phyloP scores from a whole-genome alignment of 2,888 invertebrate species.

The Halocaridina rubra region DNA sequence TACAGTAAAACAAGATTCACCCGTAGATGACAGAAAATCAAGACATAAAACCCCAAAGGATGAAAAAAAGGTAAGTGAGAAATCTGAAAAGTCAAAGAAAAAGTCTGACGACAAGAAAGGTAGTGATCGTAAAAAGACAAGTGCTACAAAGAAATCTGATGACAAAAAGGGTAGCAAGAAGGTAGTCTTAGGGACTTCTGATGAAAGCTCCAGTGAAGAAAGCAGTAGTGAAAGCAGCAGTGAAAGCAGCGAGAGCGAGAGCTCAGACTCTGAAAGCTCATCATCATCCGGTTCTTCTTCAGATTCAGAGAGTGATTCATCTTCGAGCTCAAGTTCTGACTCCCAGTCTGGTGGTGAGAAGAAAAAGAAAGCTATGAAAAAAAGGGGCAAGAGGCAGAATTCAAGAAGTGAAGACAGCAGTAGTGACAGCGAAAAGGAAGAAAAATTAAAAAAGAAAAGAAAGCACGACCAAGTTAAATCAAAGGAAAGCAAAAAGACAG shows the following conservation, averaged over 20 bases:
- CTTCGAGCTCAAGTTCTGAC: slow-evolving; percentile 27
- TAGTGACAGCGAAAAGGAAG: slow-evolving; percentile 38
- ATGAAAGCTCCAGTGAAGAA: slow-evolving; percentile 39
- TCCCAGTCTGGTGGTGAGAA: slow-evolving; percentile 34
- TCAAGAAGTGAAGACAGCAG: slow-evolving; percentile 26
- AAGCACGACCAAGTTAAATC: background rate
- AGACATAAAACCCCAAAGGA: background rate
- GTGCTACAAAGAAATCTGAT: too few relatives aligned
- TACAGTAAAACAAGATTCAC: background rate
- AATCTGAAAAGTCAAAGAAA: slow-evolving; percentile 23
- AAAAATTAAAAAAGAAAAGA: slow-evolving; percentile 12
- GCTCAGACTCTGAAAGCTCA: slow-evolving; percentile 47
- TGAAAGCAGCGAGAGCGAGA: slow-evolving; percentile 34
- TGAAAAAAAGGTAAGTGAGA: slow-evolving; percentile 7
- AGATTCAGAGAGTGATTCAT: slow-evolving; percentile 49
- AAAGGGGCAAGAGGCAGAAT: slow-evolving; percentile 24
- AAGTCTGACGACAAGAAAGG: slow-evolving; percentile 19
- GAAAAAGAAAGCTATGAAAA: background rate
- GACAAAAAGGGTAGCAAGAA: background rate
- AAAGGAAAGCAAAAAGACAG: background rate
- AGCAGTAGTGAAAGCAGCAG: slow-evolving; percentile 36
- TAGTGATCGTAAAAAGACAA: too few relatives aligned
- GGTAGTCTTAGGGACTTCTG: slow-evolving; percentile 25
- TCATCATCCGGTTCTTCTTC: slow-evolving; percentile 44
- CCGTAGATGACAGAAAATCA: background rate